A percentile compares a stretch with the other conserved stretches of the same genome.
Evolutionary conservation across 2,888 invertebrate genomes (phyloP).

Genomic region (Aquatica leii): DNA sequence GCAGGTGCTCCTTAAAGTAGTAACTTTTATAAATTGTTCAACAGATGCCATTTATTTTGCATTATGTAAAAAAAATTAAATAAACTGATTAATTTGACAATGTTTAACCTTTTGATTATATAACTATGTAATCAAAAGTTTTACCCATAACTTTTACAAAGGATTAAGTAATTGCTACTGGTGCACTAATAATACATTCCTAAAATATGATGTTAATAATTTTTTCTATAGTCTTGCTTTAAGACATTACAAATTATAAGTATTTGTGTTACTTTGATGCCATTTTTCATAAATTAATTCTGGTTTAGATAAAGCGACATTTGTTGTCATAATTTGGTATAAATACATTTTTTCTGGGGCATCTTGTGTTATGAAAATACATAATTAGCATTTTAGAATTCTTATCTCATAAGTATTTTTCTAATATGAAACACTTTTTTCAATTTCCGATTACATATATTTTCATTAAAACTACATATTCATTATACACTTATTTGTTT

Average conservation of each 20-base stretch:
- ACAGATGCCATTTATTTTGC: background rate
- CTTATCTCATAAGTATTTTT: background rate
- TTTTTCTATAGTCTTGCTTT: background rate
- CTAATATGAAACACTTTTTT: no score
- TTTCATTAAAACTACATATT: no score
- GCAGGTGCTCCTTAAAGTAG: background rate
- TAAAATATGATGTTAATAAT: background rate
- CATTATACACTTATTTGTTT: slow-evolving; percentile 2
- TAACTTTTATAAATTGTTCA: background rate
- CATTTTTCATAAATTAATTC: no score
- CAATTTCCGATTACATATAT: no score
- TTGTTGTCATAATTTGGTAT: slow-evolving; percentile 3
- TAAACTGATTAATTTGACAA: background rate
- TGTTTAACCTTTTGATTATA: background rate
- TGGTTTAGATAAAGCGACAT: slow-evolving; percentile 1
- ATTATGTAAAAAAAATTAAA: background rate
- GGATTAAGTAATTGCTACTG: background rate
- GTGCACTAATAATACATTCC: background rate
- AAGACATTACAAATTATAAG: no score
- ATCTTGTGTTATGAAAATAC: slow-evolving; percentile 3
- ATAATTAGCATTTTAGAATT: slow-evolving; percentile 1
- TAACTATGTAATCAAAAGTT: background rate
- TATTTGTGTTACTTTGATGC: no score
- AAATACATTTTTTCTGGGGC: slow-evolving; percentile 4
- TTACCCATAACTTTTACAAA: background rate